Base-by-base conservation (phyloP, 2,888 invertebrate genomes). In the Halictus quadricinctus region DNA sequence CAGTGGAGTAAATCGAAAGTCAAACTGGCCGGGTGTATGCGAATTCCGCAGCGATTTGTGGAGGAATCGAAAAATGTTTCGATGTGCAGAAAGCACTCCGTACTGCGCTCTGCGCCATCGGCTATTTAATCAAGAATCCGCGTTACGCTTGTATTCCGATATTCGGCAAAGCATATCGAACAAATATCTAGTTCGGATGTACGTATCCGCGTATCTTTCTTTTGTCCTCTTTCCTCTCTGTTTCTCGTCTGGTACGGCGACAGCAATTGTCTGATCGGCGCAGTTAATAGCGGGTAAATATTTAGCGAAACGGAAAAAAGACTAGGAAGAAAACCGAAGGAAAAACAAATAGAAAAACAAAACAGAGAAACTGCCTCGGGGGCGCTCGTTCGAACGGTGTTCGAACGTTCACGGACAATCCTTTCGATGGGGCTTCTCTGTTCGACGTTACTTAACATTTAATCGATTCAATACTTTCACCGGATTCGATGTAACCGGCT, bases 121-220 rank as follows among this genome's bases (percentile, higher is more conserved):
- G 77, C 84, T 83, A 74, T 83, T 83, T 83, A 83, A 83, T 77
- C 77, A 77, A 58, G 73, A 83, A 77, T 21, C 77, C 84, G 66
- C 36, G 66, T 69, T 58, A 50, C 48, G 73, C 48, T 83, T 58
- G 69, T 72, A 64, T 29, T 72, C 29, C 75, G 13, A 8, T 72
- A 64, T 50, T 76, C 64, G 54, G 58, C 77, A 73, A 83, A 69
- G 29, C 84, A 3, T 77, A 69, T 73, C 73, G 77, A 50, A 46
- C 60, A 84, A 78, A 84, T 25, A 79, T 58, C 64, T 18, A 70
- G 25, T 60, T 84, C 76, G 29, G 29, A 8, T 15, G 46, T 64
- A 3, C 25, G 43, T 36, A 36, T 2, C 3, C 15, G 21, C 12
- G 21, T 29, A 29, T 29, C 29, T 29, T 25, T 12, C 10, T 1